Evolutionary conservation across 2,113 vertebrate species (phyloP), one percentile per base, ranked within the genome.

Genomic region (Notothenia rossii): DNA sequence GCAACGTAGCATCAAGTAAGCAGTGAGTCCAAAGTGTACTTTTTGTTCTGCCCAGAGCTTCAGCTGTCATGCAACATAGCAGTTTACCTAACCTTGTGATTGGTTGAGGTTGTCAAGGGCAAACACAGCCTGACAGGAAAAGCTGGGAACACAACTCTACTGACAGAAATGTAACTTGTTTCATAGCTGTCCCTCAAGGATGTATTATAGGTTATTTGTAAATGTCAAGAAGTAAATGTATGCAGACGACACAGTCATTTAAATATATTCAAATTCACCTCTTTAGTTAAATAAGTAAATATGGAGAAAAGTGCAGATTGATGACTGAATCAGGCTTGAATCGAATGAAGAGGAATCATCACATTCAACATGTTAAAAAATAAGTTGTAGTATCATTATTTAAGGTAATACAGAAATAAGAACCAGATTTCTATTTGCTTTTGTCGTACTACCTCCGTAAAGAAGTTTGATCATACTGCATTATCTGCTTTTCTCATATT

Each of bases 161-260:
- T 20, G 20, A 49, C 10, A 46, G 4, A 13, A 73, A 43, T 51
- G 4, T 25, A 25, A 51, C 45, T 10, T 14, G 29, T 33, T 59
- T 17, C 8, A 58, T 15, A 2, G 46, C 12, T 55, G 56, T 62
- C 22, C 63, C 69, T 51, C 53, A 51, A 46, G 7, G 1, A 20
- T 40, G 3, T 0, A 36, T 54, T 43, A 29, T 55, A 46, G 58
- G 50, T 22, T 36, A 3, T 33, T 18, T 75, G 51, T 20, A 3
- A 60, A 36, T 73, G 18, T 81, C 50, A 45, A 51, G 33, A 51
- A 58, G 20, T 69, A 20, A 65, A 55, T 49, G 14, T 71, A 55
- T 40, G 25, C 22, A 36, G 40, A 63, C 36, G 50, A 63, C 5
- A 43, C 14, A 1, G 29, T 7, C 0, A 29, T 59, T 48, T 58